Conservation (phyloP, 1,140 invertebrate genomes). For the Pogonomyrmex barbatus region DNA sequence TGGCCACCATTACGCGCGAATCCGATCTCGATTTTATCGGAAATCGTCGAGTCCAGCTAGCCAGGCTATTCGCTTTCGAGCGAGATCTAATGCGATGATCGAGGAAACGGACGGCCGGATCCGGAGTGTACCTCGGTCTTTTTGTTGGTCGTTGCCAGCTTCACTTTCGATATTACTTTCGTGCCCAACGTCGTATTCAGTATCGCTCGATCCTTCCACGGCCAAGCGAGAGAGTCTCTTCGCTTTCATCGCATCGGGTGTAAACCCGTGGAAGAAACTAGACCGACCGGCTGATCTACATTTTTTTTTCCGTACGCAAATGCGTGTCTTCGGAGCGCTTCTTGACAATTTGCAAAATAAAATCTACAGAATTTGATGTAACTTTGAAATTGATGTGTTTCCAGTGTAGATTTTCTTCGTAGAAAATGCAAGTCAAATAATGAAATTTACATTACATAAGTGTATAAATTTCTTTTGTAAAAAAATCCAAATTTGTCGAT, state of each 20-base stretch:
- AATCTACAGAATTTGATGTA: background rate
- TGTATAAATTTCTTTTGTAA: background rate
- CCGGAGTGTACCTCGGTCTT: constrained; percentile 63
- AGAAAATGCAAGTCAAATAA: background rate
- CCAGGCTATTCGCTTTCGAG: constrained; percentile 42
- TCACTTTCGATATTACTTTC: constrained; percentile 85
- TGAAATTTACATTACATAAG: background rate
- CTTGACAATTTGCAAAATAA: background rate
- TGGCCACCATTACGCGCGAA: constrained; percentile 45
- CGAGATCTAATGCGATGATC: constrained; percentile 57
- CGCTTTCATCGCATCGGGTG: constrained; percentile 79
- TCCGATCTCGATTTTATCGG: constrained; percentile 64
- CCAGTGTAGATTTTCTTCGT: background rate
- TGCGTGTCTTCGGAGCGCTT: constrained; percentile 37
- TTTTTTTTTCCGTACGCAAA: constrained; percentile 65
- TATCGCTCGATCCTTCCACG: constrained; percentile 80
- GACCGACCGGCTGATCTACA: constrained; percentile 76
- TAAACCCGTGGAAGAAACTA: constrained; percentile 76
- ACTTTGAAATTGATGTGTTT: background rate
- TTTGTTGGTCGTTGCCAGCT: constrained; percentile 74
- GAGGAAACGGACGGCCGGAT: constrained; percentile 69
- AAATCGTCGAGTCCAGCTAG: constrained; percentile 37
- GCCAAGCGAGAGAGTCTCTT: constrained; percentile 80
- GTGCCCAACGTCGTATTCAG: constrained; percentile 82
- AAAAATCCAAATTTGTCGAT: background rate